These are phyloP conservation scores for Pachyuromys duprasi DNA, from an alignment of 2,797 vertebrate species.

Conservation along the genomic window DNA sequence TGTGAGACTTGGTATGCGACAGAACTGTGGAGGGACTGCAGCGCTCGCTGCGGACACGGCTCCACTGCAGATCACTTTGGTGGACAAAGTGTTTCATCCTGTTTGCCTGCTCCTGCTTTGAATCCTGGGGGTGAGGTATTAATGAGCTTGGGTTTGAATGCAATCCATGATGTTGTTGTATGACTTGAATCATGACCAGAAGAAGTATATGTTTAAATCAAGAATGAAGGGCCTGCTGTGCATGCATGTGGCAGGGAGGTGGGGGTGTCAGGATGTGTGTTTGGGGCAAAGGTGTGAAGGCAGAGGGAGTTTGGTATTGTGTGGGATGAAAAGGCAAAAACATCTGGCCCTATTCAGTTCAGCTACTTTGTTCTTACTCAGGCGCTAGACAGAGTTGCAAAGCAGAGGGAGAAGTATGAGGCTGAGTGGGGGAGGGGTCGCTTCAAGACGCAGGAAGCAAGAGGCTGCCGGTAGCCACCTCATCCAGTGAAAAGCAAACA, in stretches of 20 bases:
- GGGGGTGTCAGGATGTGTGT: neutral
- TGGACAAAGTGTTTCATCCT: conserved; percentile 91
- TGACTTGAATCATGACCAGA: neutral
- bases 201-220: conserved; percentile 9
- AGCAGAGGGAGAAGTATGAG: neutral
- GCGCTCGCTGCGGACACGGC: conserved; percentile 81
- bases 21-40: conserved; percentile 87
- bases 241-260: neutral
- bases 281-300: neutral
- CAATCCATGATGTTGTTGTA: conserved; percentile 55
- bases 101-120: conserved; percentile 89
- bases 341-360: neutral
- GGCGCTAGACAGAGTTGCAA: conserved; percentile 59
- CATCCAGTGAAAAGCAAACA: neutral
- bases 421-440: neutral
- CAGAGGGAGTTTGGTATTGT: neutral
- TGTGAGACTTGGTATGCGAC: conserved; percentile 90
- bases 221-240: neutral
- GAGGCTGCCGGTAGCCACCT: neutral
- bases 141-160: conserved; percentile 63
- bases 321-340: neutral
- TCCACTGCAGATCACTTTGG: conserved; percentile 89
- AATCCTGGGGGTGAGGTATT: conserved; percentile 74
- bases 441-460: neutral
- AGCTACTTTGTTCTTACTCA: neutral